Evolutionary conservation across 2,113 vertebrate genomes (phyloP).

Genomic region (Grammomys dolichurus): DNA sequence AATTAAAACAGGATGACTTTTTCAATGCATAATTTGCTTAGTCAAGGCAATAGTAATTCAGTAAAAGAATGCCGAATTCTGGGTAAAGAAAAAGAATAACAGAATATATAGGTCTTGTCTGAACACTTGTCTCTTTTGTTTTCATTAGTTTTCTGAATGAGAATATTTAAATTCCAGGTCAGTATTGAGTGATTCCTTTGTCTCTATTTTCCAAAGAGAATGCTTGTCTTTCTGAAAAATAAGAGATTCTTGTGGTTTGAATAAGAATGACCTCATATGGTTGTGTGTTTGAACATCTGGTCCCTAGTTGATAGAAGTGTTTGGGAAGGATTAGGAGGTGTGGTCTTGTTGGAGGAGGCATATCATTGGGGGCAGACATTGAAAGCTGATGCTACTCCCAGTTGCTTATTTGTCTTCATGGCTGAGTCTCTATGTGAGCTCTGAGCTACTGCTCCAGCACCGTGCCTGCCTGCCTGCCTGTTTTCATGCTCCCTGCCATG

Average conservation of each 20-base stretch:
- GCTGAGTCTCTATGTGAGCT: not conserved
- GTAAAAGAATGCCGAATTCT: not conserved
- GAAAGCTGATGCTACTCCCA: not conserved
- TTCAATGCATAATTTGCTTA: not conserved
- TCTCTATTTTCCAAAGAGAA: constrained; percentile 15
- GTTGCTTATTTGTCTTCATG: not conserved
- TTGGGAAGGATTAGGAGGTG: not conserved
- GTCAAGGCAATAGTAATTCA: not conserved
- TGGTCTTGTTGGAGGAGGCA: not conserved
- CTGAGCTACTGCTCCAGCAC: not conserved
- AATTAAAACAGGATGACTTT: constrained; percentile 9
- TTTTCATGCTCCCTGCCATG: not conserved
- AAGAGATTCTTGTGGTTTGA: not conserved
- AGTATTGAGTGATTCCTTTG: not conserved
- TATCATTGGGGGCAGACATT: not conserved
- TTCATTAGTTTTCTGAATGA: not conserved
- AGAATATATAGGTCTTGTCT: not conserved
- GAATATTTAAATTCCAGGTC: not conserved
- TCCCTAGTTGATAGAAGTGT: not conserved
- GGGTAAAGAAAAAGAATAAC: not conserved
- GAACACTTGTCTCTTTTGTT: not conserved
- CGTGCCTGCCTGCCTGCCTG: not conserved
- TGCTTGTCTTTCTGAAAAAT: constrained; percentile 11
- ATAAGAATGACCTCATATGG: not conserved
- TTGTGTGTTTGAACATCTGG: not conserved